phyloP scores from a whole-genome alignment of 2,888 invertebrate genomes.

The Sinohyriopsis cumingii region DNA sequence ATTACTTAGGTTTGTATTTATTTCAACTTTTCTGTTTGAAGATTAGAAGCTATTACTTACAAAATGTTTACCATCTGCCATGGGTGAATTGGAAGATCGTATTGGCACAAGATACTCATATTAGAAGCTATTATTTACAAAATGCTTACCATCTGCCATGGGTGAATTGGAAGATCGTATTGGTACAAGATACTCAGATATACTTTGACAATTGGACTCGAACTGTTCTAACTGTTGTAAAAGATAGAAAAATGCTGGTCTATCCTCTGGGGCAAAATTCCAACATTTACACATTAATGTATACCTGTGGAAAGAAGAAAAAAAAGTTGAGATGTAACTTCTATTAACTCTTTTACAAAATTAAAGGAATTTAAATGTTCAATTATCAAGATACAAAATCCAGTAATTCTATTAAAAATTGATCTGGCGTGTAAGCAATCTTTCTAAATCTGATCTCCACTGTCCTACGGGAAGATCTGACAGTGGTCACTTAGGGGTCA shows the following conservation, averaged over 20 bases:
- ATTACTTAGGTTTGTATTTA: too few relatives aligned
- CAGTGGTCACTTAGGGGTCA: too few relatives aligned
- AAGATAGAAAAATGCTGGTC: slow-evolving; percentile 83
- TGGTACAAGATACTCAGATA: slow-evolving; percentile 53
- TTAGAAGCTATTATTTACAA: not conserved
- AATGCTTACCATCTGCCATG: slow-evolving; percentile 48
- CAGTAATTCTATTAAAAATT: too few relatives aligned
- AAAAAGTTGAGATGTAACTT: not conserved
- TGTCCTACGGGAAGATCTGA: too few relatives aligned
- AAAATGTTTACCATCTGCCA: slow-evolving; percentile 48
- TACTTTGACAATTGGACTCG: slow-evolving; percentile 53
- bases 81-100: slow-evolving; percentile 42
- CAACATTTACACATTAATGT: slow-evolving; percentile 90
- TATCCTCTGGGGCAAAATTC: slow-evolving; percentile 85
- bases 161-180: slow-evolving; percentile 46
- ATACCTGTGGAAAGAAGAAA: slow-evolving; percentile 77
- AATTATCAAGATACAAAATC: too few relatives aligned
- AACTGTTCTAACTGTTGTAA: slow-evolving; percentile 55
- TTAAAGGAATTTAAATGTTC: too few relatives aligned
- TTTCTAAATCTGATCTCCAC: too few relatives aligned
- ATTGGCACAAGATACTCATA: slow-evolving; percentile 53
- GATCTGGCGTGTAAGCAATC: too few relatives aligned
- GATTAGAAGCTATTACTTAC: not conserved
- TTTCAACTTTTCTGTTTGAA: too few relatives aligned
- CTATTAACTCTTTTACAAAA: too few relatives aligned